These are phyloP conservation scores for Isichthys henryi DNA, from an alignment of 2,113 vertebrate species.

Conservation along the genomic window DNA sequence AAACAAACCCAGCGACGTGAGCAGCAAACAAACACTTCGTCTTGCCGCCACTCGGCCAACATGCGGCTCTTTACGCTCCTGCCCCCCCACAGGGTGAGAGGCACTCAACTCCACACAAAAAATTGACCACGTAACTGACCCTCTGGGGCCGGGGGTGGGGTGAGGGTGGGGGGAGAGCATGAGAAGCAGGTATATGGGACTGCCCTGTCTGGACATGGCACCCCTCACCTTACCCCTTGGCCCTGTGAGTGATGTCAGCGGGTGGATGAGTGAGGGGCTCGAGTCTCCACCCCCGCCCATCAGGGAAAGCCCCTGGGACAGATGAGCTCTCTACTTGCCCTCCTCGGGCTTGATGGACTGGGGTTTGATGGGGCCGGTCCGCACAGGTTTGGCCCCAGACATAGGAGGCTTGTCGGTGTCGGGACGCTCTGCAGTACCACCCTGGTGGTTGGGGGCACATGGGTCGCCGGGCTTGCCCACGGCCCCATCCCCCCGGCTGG, in stretches of 20 bases:
- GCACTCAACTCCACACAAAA: constrained; percentile 41
- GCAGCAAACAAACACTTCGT: constrained; percentile 52
- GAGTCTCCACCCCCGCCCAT: constrained; percentile 10
- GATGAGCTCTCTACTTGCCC: constrained; percentile 66
- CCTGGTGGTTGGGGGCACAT: constrained; percentile 66
- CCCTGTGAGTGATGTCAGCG: background rate
- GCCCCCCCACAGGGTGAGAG: constrained; percentile 28
- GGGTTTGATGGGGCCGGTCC: constrained; percentile 98
- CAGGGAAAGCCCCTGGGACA: constrained; percentile 13
- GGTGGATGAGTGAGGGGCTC: background rate
- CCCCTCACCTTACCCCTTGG: constrained; percentile 23
- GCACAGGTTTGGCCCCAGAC: constrained; percentile 78
- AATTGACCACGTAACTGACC: constrained; percentile 30
- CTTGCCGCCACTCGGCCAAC: constrained; percentile 30
- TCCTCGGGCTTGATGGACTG: constrained; percentile 98
- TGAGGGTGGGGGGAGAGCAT: constrained; percentile 21
- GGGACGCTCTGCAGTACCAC: constrained; percentile 61
- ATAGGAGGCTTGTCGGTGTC: constrained; percentile 69
- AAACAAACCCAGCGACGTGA: constrained; percentile 53
- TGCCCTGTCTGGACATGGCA: background rate
- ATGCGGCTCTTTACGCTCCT: constrained; percentile 27
- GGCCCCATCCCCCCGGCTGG: constrained; percentile 67
- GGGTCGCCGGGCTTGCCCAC: constrained; percentile 67
- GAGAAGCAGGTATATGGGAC: constrained; percentile 16
- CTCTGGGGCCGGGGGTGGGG: constrained; percentile 8